These are phyloP conservation scores for Sylvilagus floridanus DNA, from an alignment of 2,797 vertebrate genomes.

Conservation along the genomic window DNA sequence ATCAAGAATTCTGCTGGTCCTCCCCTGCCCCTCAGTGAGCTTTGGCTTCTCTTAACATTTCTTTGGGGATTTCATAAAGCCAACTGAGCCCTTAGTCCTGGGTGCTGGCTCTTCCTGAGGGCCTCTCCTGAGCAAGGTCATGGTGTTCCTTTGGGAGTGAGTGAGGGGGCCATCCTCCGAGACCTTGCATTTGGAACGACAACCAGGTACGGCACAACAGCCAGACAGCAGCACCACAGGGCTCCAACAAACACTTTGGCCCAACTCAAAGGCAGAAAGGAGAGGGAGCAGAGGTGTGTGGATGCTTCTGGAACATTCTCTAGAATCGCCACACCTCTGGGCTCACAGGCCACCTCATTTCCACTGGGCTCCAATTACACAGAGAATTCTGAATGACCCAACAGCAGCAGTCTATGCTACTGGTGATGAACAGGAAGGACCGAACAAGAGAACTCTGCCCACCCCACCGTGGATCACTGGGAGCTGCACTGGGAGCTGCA, in stretches of 20 bases:
- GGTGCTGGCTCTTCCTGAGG: neutral
- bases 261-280: neutral
- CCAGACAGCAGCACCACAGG: neutral
- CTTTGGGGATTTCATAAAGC: neutral
- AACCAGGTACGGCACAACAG: neutral
- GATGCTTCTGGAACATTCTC: neutral
- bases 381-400: neutral
- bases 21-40: neutral
- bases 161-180: too few species aligned
- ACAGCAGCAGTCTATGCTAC: neutral
- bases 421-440: neutral
- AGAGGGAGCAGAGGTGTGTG: neutral
- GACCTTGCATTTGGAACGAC: neutral
- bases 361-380: neutral
- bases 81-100: neutral
- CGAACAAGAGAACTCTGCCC: neutral
- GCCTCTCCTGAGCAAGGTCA: neutral
- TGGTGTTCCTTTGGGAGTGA: fast-evolving
- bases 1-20: neutral
- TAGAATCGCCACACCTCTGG: neutral
- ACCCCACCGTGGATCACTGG: neutral
- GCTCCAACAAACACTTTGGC: neutral
- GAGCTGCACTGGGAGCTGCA: neutral
- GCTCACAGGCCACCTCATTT: neutral
- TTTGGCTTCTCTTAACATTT: neutral